These are phyloP conservation scores for Erythrolamprus reginae DNA, from an alignment of 2,113 vertebrate species.

Conservation along the genomic window DNA sequence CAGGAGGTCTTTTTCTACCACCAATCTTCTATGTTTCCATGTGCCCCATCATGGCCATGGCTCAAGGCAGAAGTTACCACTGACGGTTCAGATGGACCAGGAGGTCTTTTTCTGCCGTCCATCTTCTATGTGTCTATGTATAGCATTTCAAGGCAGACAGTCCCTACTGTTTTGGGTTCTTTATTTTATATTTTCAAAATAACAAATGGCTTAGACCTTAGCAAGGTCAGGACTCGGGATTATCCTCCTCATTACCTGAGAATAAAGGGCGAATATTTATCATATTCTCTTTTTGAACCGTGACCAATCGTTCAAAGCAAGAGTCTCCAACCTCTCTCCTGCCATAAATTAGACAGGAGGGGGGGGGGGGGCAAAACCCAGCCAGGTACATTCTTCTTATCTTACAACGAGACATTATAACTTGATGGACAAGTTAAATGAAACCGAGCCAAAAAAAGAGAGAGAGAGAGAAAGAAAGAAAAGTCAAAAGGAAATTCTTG, in stretches of 20 bases:
- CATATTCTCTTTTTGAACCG: conserved; percentile 63
- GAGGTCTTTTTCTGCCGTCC: too few relatives aligned
- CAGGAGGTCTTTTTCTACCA: too few relatives aligned
- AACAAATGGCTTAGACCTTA: conserved; percentile 52
- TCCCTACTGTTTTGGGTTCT: conserved; percentile 36
- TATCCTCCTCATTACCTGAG: conserved; percentile 61
- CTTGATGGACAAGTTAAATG: conserved; percentile 63
- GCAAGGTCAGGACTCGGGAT: conserved; percentile 62
- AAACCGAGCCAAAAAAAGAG: conserved; percentile 43
- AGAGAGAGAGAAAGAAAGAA: conserved; percentile 45
- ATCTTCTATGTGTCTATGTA: too few relatives aligned
- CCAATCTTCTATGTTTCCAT: too few relatives aligned
- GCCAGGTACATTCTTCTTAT: conserved; percentile 59
- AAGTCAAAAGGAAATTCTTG: conserved; percentile 58
- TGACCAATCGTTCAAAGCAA: conserved; percentile 61
- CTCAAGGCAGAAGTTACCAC: too few relatives aligned
- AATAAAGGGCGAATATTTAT: conserved; percentile 60
- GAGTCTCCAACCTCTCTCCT: conserved; percentile 44
- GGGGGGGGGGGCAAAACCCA: conserved; percentile 44
- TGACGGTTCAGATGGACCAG: too few relatives aligned
- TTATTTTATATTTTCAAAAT: conserved; percentile 21
- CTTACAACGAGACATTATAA: conserved; percentile 42
- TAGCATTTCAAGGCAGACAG: conserved; percentile 40
- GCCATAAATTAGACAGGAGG: conserved; percentile 38
- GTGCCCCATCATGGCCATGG: too few relatives aligned